A percentile compares a stretch with the other conserved stretches of the same genome.
Evolutionary conservation across 2,888 invertebrate genomes (phyloP).

Genomic region (Eristalinus sepulchralis): DNA sequence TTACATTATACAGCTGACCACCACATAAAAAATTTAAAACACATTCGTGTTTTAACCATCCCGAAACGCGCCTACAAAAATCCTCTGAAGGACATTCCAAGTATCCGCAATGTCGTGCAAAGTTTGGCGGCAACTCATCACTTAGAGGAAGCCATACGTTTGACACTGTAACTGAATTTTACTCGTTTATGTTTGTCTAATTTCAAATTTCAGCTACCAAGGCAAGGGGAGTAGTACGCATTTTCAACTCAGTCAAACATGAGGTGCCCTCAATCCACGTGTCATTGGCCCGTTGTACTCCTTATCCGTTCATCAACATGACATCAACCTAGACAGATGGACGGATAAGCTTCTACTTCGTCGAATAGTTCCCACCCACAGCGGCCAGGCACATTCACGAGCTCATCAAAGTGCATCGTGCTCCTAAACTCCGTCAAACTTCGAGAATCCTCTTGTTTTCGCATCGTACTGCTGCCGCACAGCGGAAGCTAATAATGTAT

Average conservation of each 20-base stretch:
- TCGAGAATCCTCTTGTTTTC: not conserved
- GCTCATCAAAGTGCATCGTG: not conserved
- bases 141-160: too few species aligned
- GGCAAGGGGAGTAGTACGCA: not conserved
- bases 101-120: too few species aligned
- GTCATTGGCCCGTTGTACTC: not conserved
- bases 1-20: too few species aligned
- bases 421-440: not conserved
- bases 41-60: too few species aligned
- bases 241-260: not conserved
- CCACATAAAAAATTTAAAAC: too few species aligned
- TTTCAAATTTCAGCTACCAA: too few species aligned
- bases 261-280: not conserved
- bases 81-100: too few species aligned
- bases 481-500: not conserved
- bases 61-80: too few species aligned
- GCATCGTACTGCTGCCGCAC: too few species aligned
- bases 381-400: not conserved
- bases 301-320: not conserved
- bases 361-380: not conserved
- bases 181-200: too few species aligned
- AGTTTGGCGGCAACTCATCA: too few species aligned
- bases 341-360: not conserved
- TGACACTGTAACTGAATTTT: too few species aligned
- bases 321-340: not conserved